Conservation (phyloP, 2,888 invertebrate genomes). For the Melanostoma mellinum region DNA sequence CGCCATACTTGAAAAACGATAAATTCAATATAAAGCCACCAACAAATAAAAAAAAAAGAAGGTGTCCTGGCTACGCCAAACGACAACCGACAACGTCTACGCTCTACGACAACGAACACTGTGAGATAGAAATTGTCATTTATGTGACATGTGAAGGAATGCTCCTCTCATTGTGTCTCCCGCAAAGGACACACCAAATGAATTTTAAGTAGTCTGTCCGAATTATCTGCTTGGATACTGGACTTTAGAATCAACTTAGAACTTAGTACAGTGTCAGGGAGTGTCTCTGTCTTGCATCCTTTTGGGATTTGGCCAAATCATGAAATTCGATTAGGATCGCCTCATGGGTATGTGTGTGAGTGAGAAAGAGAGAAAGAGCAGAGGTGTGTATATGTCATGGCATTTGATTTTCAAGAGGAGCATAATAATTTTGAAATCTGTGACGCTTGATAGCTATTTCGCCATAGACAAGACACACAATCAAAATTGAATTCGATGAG, state of each 20-base stretch:
- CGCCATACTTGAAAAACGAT: slow-evolving; percentile 1
- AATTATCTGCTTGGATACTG: slow-evolving; percentile 9
- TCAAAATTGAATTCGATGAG: not conserved
- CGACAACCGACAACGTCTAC: no score
- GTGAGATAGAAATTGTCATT: slow-evolving; percentile 26
- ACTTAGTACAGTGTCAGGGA: not conserved
- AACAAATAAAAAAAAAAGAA: slow-evolving; percentile 11
- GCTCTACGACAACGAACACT: not conserved
- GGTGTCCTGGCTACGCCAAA: not conserved
- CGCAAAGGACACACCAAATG: slow-evolving; percentile 36
- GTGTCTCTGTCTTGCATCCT: not conserved
- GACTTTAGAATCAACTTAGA: not conserved
- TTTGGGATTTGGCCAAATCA: slow-evolving; percentile 6
- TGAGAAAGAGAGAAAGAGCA: not conserved
- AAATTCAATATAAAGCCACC: slow-evolving; percentile 10
- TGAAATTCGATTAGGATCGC: not conserved
- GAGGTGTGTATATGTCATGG: not conserved
- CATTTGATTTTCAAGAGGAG: slow-evolving; percentile 2
- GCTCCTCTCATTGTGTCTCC: not conserved
- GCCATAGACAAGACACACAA: not conserved
- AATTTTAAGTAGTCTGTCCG: slow-evolving; percentile 36
- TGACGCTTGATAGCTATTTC: not conserved
- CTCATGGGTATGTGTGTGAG: not conserved
- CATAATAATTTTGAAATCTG: not conserved
- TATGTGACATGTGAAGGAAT: slow-evolving; percentile 28